These are phyloP conservation scores for Romanomermis culicivorax DNA, from an alignment of 2,888 invertebrate species.

Conservation along the genomic window DNA sequence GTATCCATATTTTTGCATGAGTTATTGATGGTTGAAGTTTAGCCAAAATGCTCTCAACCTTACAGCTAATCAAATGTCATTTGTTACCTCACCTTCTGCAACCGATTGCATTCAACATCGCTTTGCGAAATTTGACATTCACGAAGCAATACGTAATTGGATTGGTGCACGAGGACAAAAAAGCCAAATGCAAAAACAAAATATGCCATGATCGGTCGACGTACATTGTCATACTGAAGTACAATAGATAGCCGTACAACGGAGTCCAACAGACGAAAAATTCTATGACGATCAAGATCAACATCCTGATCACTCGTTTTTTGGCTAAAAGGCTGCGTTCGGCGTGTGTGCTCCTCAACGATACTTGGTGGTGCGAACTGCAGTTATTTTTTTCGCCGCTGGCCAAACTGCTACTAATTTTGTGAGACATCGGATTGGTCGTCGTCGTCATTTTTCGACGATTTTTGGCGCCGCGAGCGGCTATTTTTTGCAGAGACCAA, in stretches of 20 bases:
- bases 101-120: neutral
- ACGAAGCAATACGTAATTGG: conserved; percentile 77
- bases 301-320: conserved; percentile 54
- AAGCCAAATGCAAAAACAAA: conserved; percentile 52
- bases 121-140: conserved; percentile 57
- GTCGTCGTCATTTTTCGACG: too few relatives aligned
- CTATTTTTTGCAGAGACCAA: too few relatives aligned
- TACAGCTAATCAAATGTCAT: too few relatives aligned
- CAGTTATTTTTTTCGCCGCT: too few relatives aligned
- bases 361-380: too few relatives aligned
- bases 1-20: too few relatives aligned
- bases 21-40: too few relatives aligned
- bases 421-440: too few relatives aligned
- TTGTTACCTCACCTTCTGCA: neutral
- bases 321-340: conserved; percentile 53
- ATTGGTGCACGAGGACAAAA: conserved; percentile 61
- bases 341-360: conserved; percentile 45
- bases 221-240: neutral
- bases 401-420: too few relatives aligned
- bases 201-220: conserved; percentile 34
- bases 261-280: conserved; percentile 84
- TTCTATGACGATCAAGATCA: conserved; percentile 65
- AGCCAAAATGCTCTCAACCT: too few relatives aligned
- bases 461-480: too few relatives aligned
- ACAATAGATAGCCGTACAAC: conserved; percentile 39